Base-by-base conservation (phyloP, 1,140 invertebrate species). In the Drosophila oshimai region DNA sequence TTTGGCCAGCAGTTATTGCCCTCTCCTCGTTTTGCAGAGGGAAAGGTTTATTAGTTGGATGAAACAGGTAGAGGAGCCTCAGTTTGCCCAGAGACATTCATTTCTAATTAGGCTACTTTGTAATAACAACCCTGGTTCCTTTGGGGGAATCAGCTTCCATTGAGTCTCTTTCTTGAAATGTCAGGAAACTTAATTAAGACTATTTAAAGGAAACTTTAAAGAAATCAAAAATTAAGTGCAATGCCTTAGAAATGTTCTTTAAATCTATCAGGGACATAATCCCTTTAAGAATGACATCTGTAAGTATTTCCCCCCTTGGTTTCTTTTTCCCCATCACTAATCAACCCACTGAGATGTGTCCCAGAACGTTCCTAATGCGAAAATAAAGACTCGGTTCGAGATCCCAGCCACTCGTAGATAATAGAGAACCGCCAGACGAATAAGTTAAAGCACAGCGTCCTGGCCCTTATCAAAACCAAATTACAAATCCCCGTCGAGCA, bases 401-500 rank as follows among this genome's bases (percentile, higher is more conserved):
- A 15, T 10, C 10, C 10, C 20, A 34, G 28, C 44, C 29, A 49
- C 46, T 51, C 55, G 37, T 33, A 55, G 41, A 47, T 51, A 51
- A 58, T 24, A 44, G 64, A 60, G 50, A 71, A 42, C 50, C 50
- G 50, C 60, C 41, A 61, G 55, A 47, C 62, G 72, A 75, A 75
- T 62, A 57, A 76, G 57, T 80, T 81, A 58, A 76, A 55, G 57
- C 60, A 28, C 42, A 31, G 58, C 28, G 37, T 42, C 45, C 24
- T 33, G 49, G 46, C 51, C 54, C 72, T 79, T 79, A 83, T 83
- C 79, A 83, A 83, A 83, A 74, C 73, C 74, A 60, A 83, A 86
- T 83, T 83, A 86, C 79, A 86, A 83, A 86, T 83, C 80, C 74
- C 41, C 50, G 34, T 13, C 60, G 7, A 24, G 28, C n/a, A 46